Conservation (phyloP, 1,140 invertebrate genomes). For the Varroa destructor region DNA sequence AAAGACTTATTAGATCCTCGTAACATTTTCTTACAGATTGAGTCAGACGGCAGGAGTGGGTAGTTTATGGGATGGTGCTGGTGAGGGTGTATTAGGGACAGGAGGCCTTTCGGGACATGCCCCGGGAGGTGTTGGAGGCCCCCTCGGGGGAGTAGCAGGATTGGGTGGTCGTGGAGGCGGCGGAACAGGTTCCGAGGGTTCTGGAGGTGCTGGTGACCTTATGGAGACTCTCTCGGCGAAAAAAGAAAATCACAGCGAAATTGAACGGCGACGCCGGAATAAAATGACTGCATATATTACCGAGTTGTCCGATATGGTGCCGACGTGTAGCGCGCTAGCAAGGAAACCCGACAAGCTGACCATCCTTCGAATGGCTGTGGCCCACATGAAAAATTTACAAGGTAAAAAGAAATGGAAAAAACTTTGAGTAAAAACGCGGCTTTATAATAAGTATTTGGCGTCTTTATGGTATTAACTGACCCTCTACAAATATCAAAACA, state of each 20-base stretch:
- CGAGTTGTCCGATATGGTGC: constrained; percentile 98
- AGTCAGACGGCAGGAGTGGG: constrained; percentile 17
- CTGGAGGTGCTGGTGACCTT: constrained; percentile 4
- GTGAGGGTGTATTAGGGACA: constrained; percentile 5
- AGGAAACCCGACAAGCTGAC: constrained; percentile 98
- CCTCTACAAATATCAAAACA: no score
- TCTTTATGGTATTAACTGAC: no score
- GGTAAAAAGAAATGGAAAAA: constrained; percentile 45
- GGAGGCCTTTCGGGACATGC: not conserved
- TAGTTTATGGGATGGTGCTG: constrained; percentile 23
- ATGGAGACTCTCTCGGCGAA: constrained; percentile 22
- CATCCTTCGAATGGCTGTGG: constrained; percentile 96
- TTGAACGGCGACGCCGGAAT: constrained; percentile 89
- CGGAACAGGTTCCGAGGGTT: constrained; percentile 9
- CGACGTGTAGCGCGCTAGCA: constrained; percentile 88
- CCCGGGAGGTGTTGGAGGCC: constrained; percentile 4
- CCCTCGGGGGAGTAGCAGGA: constrained; percentile 21
- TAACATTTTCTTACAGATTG: not conserved
- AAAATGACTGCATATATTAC: constrained; percentile 99
- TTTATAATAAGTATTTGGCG: no score
- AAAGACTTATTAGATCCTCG: no score
- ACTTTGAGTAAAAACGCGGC: no score
- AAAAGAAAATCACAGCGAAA: constrained; percentile 99
- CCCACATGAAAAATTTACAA: constrained; percentile 93
- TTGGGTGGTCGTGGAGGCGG: constrained; percentile 1